Evolutionary conservation across 2,888 invertebrate genomes (phyloP).

Genomic region (Artemia sinica): DNA sequence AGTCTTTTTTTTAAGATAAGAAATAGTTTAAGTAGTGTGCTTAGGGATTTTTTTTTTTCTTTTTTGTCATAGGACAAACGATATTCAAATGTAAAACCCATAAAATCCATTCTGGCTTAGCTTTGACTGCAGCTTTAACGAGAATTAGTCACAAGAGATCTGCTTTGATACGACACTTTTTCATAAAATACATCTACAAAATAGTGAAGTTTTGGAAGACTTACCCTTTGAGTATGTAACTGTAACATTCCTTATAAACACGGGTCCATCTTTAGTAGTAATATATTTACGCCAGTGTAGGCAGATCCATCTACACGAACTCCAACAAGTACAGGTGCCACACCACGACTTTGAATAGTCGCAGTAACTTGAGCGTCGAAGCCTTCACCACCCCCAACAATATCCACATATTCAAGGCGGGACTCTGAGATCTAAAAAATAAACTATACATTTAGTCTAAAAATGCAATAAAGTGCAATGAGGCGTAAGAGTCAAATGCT

Average conservation of each 20-base stretch:
- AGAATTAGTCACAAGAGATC: too few species aligned
- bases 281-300: constrained; percentile 82
- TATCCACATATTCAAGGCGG: constrained; percentile 54
- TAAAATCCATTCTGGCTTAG: too few species aligned
- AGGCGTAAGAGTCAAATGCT: too few species aligned
- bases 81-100: too few species aligned
- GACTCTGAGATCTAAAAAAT: constrained; percentile 53
- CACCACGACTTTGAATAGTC: constrained; percentile 68
- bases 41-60: too few species aligned
- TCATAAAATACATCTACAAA: too few species aligned
- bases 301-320: constrained; percentile 70
- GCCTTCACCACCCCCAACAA: constrained; percentile 69
- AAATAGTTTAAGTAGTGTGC: too few species aligned
- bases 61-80: too few species aligned
- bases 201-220: constrained; percentile 7
- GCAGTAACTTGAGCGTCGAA: constrained; percentile 58
- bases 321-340: constrained; percentile 70
- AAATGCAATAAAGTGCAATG: too few species aligned
- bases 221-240: constrained; percentile 58
- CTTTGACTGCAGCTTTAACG: too few species aligned
- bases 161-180: too few species aligned
- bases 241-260: constrained; percentile 59
- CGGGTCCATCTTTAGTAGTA: constrained; percentile 61
- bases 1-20: too few species aligned
- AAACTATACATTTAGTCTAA: constrained; percentile 14